phyloP scores from a whole-genome alignment of 2,888 invertebrate species.

The Pristionchus maxplancki region DNA sequence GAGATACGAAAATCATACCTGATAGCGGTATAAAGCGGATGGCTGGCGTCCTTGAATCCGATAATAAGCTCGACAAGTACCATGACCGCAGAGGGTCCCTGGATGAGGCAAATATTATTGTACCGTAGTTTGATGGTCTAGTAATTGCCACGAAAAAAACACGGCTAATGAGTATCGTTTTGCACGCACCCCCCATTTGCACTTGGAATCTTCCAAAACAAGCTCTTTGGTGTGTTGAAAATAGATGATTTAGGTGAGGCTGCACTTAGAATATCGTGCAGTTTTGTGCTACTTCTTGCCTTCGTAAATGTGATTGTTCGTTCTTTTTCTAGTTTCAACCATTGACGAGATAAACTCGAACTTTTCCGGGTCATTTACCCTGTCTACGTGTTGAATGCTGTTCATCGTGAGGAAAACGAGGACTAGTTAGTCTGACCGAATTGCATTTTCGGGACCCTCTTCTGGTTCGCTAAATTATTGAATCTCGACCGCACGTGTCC shows the following conservation, averaged over 20 bases:
- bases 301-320: too few species aligned
- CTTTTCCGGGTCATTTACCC: too few species aligned
- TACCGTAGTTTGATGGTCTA: not conserved
- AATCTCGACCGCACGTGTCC: too few species aligned
- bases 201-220: not conserved
- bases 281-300: not conserved
- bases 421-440: not conserved
- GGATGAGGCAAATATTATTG: not conserved
- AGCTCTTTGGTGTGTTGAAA: not conserved
- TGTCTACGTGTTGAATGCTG: too few species aligned
- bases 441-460: too few species aligned
- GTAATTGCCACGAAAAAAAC: not conserved
- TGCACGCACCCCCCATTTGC: not conserved
- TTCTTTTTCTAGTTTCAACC: too few species aligned
- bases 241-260: not conserved
- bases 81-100: slow-evolving; percentile 76
- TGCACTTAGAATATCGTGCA: not conserved
- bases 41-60: slow-evolving; percentile 60
- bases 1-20: slow-evolving; percentile 50
- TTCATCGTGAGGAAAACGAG: too few species aligned
- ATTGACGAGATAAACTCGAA: too few species aligned
- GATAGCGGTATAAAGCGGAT: slow-evolving; percentile 61
- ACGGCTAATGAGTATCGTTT: not conserved
- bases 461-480: too few species aligned
- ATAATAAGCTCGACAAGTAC: slow-evolving; percentile 71